Base-by-base conservation (phyloP, 2,888 invertebrate genomes). In the Acrobasis suavella region DNA sequence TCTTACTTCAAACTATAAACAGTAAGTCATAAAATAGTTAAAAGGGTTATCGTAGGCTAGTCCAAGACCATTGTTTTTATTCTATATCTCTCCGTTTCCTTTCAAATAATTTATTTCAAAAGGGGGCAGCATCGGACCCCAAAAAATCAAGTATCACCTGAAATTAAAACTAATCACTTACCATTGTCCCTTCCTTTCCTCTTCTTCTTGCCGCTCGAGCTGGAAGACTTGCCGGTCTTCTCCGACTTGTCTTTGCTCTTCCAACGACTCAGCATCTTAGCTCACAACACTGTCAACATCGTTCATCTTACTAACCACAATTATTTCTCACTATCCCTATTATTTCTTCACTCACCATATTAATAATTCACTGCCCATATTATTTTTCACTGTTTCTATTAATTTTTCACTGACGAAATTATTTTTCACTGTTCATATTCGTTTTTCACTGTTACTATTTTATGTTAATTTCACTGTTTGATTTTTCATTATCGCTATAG, bases 161-260 rank as follows among this genome's bases (percentile, higher is more conserved):
- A n/a, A 42, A 46, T 46, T 46, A 46, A 46, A 46, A 46, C 46
- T 46, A 46, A 32, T 39, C 17, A 81, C 92, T 93, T 91, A 95
- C 95, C 95, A 93, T 95, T 96, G 80, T 97, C 97, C 76, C 96
- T 93, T 75, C 96, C 97, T 89, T 97, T 97, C 74, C 97, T 93
- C 83, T 97, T 97, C 92, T 96, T 97, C 91, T 97, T 97, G 64
- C 95, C 94, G 64, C 94, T 93, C 56, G 93, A 90, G 66, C 79
- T 82, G 9, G 89, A 85, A 50, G 87, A 88, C 77, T 94, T 94
- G 67, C 93, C 90, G 76, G 93, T 93, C 88, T 96, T 96, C 80
- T 95, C 94, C 71, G 95, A 93, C 88, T 96, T 96, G 87, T 96
- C 96, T 93, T 96, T 96, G 84, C 95, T 96, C 86, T 96, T 96